phyloP scores from a whole-genome alignment of 2,888 invertebrate species.

The Rhingia rostrata region DNA sequence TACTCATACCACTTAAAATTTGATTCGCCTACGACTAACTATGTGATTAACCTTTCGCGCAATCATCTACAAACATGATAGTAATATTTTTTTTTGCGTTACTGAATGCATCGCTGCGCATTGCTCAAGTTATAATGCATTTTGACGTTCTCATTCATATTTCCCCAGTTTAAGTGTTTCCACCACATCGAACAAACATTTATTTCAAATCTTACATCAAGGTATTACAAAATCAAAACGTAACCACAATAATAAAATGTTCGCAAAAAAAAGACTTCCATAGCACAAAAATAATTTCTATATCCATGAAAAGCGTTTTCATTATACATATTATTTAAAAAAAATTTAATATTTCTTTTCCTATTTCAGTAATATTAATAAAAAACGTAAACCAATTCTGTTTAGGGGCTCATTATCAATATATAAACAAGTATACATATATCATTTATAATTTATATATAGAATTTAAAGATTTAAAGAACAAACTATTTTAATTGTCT shows the following conservation, averaged over 20 bases:
- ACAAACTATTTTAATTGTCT: constrained; percentile 51
- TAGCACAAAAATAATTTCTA: constrained; percentile 8
- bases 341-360: not conserved
- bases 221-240: not conserved
- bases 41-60: no score
- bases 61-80: no score
- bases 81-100: no score
- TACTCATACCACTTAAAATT: no score
- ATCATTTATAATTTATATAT: constrained; percentile 25
- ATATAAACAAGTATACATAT: not conserved
- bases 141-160: no score
- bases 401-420: constrained; percentile 4
- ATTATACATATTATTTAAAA: not conserved
- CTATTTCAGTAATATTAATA: not conserved
- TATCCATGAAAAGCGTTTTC: constrained; percentile 8
- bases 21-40: no score
- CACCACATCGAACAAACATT: no score
- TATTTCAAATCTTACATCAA: not conserved
- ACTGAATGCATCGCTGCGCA: no score
- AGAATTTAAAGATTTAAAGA: constrained; percentile 52
- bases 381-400: not conserved
- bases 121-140: no score
- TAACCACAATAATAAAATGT: not conserved
- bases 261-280: not conserved
- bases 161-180: no score